Evolutionary conservation across 2,888 invertebrate species (phyloP).

Genomic region (Carcina quercana): DNA sequence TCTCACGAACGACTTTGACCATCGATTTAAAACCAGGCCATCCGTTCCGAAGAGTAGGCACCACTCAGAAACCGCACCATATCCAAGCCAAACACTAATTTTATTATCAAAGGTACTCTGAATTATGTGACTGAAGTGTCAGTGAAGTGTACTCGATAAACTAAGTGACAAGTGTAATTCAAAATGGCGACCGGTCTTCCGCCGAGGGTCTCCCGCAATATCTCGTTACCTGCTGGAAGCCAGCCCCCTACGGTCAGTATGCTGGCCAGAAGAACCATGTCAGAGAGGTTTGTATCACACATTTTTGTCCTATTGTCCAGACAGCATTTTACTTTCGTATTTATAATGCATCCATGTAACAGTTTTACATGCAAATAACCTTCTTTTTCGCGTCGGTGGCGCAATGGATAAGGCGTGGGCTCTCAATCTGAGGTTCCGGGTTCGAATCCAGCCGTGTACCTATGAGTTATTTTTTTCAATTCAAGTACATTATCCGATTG

Average conservation of each 20-base stretch:
- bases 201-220: slow-evolving; percentile 60
- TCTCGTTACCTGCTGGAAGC: slow-evolving; percentile 62
- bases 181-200: slow-evolving; percentile 31
- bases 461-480: too few relatives aligned
- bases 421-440: too few relatives aligned
- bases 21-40: too few relatives aligned
- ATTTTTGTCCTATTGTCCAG: slow-evolving; percentile 1
- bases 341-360: too few relatives aligned
- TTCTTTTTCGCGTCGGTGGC: too few relatives aligned
- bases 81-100: neutral
- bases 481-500: too few relatives aligned
- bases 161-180: slow-evolving; percentile 5
- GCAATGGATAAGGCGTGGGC: too few relatives aligned
- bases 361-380: too few relatives aligned
- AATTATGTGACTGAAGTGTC: neutral
- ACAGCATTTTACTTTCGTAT: too few relatives aligned
- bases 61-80: slow-evolving; percentile 1
- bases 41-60: slow-evolving; percentile 6
- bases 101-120: neutral
- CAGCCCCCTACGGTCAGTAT: slow-evolving; percentile 56
- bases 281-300: slow-evolving; percentile 49
- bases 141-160: neutral
- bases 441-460: too few relatives aligned
- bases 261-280: slow-evolving; percentile 55
- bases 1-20: too few relatives aligned